phyloP scores from a whole-genome alignment of 2,888 invertebrate genomes.

The Tholera decimalis region DNA sequence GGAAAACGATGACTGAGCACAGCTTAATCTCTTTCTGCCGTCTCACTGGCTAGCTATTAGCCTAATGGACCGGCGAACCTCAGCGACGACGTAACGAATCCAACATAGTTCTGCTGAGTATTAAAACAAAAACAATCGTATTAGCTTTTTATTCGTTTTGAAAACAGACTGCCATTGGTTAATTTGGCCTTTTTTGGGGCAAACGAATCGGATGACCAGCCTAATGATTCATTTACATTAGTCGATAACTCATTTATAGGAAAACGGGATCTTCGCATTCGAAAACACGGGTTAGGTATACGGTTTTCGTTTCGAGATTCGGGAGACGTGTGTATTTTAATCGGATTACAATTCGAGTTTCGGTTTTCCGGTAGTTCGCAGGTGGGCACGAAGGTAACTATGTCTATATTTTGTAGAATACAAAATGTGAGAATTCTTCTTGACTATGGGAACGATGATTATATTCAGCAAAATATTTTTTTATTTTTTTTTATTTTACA shows the following conservation, averaged over 20 bases:
- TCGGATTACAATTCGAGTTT: slow-evolving; percentile 11
- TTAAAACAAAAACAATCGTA: slow-evolving; percentile 75
- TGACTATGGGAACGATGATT: too few relatives aligned
- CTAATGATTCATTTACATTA: slow-evolving; percentile 50
- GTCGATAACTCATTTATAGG: slow-evolving; percentile 41
- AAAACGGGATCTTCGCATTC: slow-evolving; percentile 20
- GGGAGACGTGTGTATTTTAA: slow-evolving; percentile 28
- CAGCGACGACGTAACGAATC: slow-evolving; percentile 74
- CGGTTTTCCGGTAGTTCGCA: neutral
- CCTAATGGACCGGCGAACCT: slow-evolving; percentile 83
- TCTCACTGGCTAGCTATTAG: slow-evolving; percentile 86
- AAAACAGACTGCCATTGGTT: slow-evolving; percentile 48
- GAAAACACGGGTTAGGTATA: slow-evolving; percentile 11
- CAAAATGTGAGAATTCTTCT: too few relatives aligned
- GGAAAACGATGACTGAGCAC: slow-evolving; percentile 84
- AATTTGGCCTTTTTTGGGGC: slow-evolving; percentile 37
- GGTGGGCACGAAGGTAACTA: neutral
- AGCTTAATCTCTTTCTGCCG: slow-evolving; percentile 86
- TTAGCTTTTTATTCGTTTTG: slow-evolving; percentile 46
- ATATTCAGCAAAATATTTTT: too few relatives aligned
- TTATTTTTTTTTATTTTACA: too few relatives aligned
- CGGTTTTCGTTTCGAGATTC: slow-evolving; percentile 8
- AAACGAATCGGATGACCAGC: slow-evolving; percentile 35
- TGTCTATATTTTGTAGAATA: neutral
- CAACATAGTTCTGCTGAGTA: slow-evolving; percentile 74